Percentiles rank a stretch among this genome's conserved stretches.
Evolutionary conservation across 2,888 invertebrate species (phyloP).

Genomic region (Ptilodon capucinus): DNA sequence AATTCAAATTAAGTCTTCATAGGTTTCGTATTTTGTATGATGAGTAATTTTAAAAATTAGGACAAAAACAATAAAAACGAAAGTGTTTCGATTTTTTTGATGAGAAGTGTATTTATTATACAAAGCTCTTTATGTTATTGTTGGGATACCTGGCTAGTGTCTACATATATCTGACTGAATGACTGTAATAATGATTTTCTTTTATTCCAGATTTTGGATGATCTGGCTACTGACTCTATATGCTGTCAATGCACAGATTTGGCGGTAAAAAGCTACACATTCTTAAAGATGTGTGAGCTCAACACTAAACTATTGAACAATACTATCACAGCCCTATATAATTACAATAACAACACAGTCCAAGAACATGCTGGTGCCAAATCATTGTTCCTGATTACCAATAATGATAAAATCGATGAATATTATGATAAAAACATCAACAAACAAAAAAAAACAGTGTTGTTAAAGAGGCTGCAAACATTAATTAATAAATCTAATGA

Average conservation of each 20-base stretch:
- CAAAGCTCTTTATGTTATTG: too few species aligned
- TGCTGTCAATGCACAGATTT: slow-evolving; percentile 32
- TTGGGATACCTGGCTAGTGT: too few species aligned
- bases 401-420: slow-evolving; percentile 6
- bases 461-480: slow-evolving; percentile 11
- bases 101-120: too few species aligned
- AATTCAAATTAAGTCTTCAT: too few species aligned
- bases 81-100: too few species aligned
- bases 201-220: slow-evolving; percentile 30
- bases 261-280: slow-evolving; percentile 33
- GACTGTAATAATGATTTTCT: too few species aligned
- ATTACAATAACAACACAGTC: not conserved
- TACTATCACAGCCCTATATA: slow-evolving; percentile 17
- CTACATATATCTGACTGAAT: too few species aligned
- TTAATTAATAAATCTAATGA: slow-evolving; percentile 1
- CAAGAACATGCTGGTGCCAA: slow-evolving; percentile 4
- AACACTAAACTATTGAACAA: slow-evolving; percentile 20
- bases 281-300: slow-evolving; percentile 32
- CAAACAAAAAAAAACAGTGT: not conserved
- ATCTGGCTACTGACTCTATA: slow-evolving; percentile 15
- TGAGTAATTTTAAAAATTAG: too few species aligned
- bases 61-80: too few species aligned
- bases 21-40: too few species aligned
- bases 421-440: slow-evolving; percentile 19
- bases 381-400: slow-evolving; percentile 13